These are phyloP conservation scores for Andricus grossulariae DNA, from an alignment of 1,140 invertebrate species.

Conservation along the genomic window DNA sequence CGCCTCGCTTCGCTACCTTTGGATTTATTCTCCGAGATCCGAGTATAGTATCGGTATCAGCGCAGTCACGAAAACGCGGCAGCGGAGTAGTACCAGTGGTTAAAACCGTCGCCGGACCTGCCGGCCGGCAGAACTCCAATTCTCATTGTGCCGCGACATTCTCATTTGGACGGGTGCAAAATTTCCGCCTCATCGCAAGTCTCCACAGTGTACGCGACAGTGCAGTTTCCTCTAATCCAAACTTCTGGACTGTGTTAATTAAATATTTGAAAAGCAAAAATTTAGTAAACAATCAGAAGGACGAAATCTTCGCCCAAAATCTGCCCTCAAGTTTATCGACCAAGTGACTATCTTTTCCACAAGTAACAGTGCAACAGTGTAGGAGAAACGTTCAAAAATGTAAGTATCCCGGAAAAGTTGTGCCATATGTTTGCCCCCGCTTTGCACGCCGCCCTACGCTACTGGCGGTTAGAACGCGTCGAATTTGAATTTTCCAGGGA, in stretches of 20 bases:
- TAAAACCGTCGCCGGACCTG: constrained; percentile 17
- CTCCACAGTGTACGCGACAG: constrained; percentile 11
- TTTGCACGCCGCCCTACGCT: background rate
- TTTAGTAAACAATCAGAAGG: background rate
- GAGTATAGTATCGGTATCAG: background rate
- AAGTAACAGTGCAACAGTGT: background rate
- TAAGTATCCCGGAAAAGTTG: background rate
- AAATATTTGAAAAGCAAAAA: too few relatives aligned
- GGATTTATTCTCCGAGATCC: background rate
- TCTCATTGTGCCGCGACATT: constrained; percentile 8
- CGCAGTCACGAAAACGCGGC: background rate
- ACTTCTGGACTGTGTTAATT: background rate
- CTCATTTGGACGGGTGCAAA: constrained; percentile 15
- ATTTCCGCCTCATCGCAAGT: background rate
- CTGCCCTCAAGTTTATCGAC: constrained; percentile 3
- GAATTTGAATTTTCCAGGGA: too few relatives aligned
- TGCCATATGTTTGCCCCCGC: background rate
- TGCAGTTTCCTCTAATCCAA: background rate
- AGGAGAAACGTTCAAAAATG: constrained; percentile 2
- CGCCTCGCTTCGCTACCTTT: constrained; percentile 14
- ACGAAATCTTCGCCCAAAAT: background rate
- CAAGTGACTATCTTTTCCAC: background rate
- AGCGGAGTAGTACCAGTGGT: background rate
- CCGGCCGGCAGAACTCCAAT: constrained; percentile 15
- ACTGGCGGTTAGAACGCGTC: too few relatives aligned